A percentile compares a stretch with the other conserved stretches of the same genome.
Evolutionary conservation across 2,888 invertebrate species (phyloP).

Genomic region (Machimus atricapillus): DNA sequence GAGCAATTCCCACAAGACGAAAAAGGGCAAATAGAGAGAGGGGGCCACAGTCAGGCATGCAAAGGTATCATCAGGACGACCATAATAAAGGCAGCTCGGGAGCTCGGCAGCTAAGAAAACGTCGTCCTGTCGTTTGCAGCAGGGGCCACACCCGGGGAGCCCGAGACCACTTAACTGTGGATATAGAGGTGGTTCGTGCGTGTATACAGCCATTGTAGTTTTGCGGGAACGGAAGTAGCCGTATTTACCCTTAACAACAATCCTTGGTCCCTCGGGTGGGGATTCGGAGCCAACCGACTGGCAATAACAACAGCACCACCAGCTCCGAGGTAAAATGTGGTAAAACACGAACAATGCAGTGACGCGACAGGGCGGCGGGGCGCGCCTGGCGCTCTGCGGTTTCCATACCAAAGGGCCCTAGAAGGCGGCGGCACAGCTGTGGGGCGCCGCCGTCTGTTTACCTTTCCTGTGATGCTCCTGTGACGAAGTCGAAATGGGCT

Average conservation of each 20-base stretch:
- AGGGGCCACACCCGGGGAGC: not conserved
- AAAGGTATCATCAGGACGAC: slow-evolving; percentile 19
- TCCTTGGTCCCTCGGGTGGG: not conserved
- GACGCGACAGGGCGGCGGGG: not conserved
- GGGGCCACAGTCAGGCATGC: slow-evolving; percentile 1
- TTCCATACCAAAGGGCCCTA: not conserved
- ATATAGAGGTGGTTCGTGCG: not conserved
- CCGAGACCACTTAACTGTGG: slow-evolving; percentile 20
- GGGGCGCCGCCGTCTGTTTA: slow-evolving; percentile 13
- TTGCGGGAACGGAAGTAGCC: slow-evolving; percentile 37
- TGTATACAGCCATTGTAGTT: not conserved
- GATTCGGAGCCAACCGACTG: not conserved
- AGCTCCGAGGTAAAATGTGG: not conserved
- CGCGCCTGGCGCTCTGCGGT: not conserved
- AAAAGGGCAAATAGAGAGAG: not conserved
- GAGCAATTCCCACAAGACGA: slow-evolving; percentile 21
- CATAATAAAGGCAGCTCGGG: slow-evolving; percentile 3
- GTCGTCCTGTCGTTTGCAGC: not conserved
- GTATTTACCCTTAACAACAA: slow-evolving; percentile 35
- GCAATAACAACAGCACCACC: not conserved
- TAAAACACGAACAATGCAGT: slow-evolving; percentile 9
- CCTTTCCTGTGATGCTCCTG: slow-evolving; percentile 15
- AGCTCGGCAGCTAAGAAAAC: not conserved
- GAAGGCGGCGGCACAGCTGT: not conserved
- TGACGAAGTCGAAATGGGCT: slow-evolving; percentile 12